Evolutionary conservation across 2,113 vertebrate genomes (phyloP), one percentile per base, ranked within the genome.

Genomic region (Nymphicus hollandicus): DNA sequence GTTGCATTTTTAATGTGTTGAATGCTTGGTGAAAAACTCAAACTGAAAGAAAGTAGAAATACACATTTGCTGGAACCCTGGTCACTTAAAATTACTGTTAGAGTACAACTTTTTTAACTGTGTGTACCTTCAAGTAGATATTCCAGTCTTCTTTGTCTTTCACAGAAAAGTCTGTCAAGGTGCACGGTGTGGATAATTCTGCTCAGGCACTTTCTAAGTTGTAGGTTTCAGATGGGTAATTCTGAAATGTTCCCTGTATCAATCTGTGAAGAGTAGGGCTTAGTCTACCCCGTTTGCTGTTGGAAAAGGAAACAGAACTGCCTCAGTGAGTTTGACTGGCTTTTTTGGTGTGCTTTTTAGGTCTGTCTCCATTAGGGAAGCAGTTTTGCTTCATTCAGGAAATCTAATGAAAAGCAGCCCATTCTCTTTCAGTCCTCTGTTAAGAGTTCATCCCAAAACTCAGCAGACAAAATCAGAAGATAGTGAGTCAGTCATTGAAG

Each of bases 171-270:
- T 81, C 19, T 93, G 13, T 49, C 44, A 58, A 79, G 35, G 22
- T 71, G 1, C 64, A 25, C 66, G 6, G 8, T 80, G 24, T 52
- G 46, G 15, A 29, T 85, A 93, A 20, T 86, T 91, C 63, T 96
- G 15, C 28, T 89, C 28, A 77, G 58, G 35, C 43, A 39, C 37
- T 81, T 70, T 41, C 11, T 63, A 61, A 80, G 8, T 58, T 87
- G 20, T 64, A 73, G 43, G 35, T 70, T 93, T 96, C 4, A 1
- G 80, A 46, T 24, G 41, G 18, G 16, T 89, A 82, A 37, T 89
- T 91, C 71, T 88, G 63, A 69, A 71, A 88, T 92, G 78, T 96
- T 97, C 92, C 91, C 74, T 95, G 74, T 95, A 95, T 96, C 79
- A 95, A 68, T 95, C 60, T 93, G 16, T 91, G 86, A 88, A 83